Percentiles rank a stretch among this genome's conserved stretches.
phyloP scores from a whole-genome alignment of 2,888 invertebrate species.

The Atrina japonica region DNA sequence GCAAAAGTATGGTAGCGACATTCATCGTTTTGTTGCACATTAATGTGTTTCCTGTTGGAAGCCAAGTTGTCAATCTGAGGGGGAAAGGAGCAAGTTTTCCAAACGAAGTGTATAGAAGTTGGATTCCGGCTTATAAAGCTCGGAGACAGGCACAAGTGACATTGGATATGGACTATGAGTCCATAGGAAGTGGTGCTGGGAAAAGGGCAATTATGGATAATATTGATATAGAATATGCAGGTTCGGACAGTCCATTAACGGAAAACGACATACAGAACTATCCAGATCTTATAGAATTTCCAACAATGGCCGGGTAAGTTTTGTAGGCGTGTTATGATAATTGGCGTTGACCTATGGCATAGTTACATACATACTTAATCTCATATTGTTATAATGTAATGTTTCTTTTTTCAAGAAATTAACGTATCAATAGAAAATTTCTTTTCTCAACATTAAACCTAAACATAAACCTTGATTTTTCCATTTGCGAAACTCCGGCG shows the following conservation, averaged over 20 bases:
- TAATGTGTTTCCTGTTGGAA: neutral
- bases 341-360: too few species aligned
- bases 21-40: too few species aligned
- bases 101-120: conserved; percentile 33
- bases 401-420: too few species aligned
- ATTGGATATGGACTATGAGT: conserved; percentile 59
- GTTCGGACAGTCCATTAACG: conserved; percentile 62
- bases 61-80: neutral
- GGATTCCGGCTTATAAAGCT: conserved; percentile 33
- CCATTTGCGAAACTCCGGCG: too few species aligned
- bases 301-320: conserved; percentile 74
- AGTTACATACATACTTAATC: too few species aligned
- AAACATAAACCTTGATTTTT: too few species aligned
- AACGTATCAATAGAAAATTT: too few species aligned
- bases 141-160: conserved; percentile 43
- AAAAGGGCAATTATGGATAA: conserved; percentile 52
- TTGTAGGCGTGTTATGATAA: too few species aligned
- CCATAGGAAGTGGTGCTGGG: conserved; percentile 65
- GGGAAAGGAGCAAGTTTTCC: conserved; percentile 43
- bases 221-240: conserved; percentile 60
- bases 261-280: conserved; percentile 38
- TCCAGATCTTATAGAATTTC: conserved; percentile 65
- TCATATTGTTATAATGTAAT: too few species aligned
- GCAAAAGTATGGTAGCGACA: too few species aligned
- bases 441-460: too few species aligned